Evolutionary conservation across 1,140 invertebrate genomes (phyloP).

Genomic region (Himalopsyche phryganea): DNA sequence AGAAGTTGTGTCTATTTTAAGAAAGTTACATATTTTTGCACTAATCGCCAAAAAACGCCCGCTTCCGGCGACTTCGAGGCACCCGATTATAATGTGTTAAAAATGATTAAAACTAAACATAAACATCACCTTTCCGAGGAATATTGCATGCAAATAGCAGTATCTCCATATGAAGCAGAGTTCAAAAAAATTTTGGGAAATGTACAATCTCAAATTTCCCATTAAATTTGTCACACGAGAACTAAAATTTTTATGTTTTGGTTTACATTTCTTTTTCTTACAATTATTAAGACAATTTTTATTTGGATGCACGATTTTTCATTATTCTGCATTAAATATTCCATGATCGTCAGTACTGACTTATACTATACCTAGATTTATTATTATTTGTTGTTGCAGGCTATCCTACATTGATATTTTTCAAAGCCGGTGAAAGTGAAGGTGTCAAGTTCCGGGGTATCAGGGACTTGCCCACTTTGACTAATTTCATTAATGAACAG

Average conservation of each 20-base stretch:
- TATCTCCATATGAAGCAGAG: background rate
- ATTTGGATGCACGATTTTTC: background rate
- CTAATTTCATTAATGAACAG: conserved; percentile 70
- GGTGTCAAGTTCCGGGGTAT: conserved; percentile 67
- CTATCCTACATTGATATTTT: conserved; percentile 68
- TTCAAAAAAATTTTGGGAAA: background rate
- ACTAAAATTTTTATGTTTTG: too few relatives aligned
- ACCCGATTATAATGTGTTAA: too few relatives aligned
- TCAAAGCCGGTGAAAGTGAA: conserved; percentile 59
- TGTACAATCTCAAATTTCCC: too few relatives aligned
- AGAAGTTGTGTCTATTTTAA: too few relatives aligned
- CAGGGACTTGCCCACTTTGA: conserved; percentile 67
- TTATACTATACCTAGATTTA: too few relatives aligned
- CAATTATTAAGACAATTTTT: background rate
- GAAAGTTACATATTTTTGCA: too few relatives aligned
- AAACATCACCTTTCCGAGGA: background rate
- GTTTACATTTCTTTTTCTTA: background rate
- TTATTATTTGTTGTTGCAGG: conserved; percentile 40
- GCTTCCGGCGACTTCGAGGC: too few relatives aligned
- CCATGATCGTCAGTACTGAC: background rate
- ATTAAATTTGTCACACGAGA: background rate
- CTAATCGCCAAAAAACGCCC: too few relatives aligned
- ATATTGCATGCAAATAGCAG: background rate
- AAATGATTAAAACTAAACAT: background rate
- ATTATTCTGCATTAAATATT: background rate